These are phyloP conservation scores for Semotilus atromaculatus DNA, from an alignment of 2,797 vertebrate genomes.

Conservation along the genomic window DNA sequence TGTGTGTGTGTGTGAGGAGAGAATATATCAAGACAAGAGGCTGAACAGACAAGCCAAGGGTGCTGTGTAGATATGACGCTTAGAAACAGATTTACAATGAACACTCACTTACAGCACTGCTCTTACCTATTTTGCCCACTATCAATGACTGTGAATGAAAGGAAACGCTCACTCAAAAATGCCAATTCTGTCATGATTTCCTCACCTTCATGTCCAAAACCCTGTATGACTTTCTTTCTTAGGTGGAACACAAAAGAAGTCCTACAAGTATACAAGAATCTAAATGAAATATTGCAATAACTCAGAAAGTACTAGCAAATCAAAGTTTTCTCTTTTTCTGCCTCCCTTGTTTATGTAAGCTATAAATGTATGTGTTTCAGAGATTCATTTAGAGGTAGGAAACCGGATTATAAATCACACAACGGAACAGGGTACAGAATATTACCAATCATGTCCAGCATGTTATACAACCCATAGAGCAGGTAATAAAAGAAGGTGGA, in stretches of 20 bases:
- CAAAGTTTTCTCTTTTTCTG: background rate
- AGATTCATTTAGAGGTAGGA: background rate
- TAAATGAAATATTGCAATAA: background rate
- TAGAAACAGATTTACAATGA: conserved; percentile 14
- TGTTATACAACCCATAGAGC: background rate
- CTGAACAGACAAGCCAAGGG: conserved; percentile 34
- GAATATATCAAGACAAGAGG: conserved; percentile 42
- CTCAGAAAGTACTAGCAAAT: background rate
- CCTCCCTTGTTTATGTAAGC: background rate
- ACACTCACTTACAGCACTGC: background rate
- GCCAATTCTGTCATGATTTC: background rate
- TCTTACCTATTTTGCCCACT: background rate
- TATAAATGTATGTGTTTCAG: background rate
- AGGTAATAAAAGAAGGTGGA: conserved; percentile 1
- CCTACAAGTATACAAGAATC: background rate
- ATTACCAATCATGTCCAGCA: background rate
- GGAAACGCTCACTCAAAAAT: background rate
- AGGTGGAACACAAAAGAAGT: background rate
- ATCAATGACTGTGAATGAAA: background rate
- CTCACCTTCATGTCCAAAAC: background rate
- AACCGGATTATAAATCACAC: conserved; percentile 14
- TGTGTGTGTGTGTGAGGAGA: conserved; percentile 1
- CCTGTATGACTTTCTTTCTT: background rate
- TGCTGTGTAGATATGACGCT: conserved; percentile 23
- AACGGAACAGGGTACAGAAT: background rate